Evolutionary conservation across 2,797 vertebrate genomes (phyloP).

Genomic region (Glossophaga mutica): DNA sequence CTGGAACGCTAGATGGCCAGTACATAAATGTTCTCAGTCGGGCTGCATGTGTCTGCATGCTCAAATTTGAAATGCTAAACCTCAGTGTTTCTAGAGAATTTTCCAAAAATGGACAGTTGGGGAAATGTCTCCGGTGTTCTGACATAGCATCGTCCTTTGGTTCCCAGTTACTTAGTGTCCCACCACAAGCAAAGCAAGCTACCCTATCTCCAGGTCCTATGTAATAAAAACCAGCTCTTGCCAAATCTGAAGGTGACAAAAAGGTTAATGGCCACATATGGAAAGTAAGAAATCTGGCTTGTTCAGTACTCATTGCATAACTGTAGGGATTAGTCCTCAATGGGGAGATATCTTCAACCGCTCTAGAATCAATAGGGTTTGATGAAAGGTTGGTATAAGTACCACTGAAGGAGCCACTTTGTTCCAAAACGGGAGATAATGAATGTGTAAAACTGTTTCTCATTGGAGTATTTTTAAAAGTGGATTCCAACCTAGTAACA

Average conservation of each 20-base stretch:
- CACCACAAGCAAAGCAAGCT: conserved; percentile 95
- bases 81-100: conserved; percentile 81
- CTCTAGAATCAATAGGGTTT: conserved; percentile 86
- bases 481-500: conserved; percentile 87
- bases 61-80: conserved; percentile 91
- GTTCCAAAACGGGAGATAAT: conserved; percentile 81
- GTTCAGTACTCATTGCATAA: conserved; percentile 91
- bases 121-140: conserved; percentile 96
- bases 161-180: conserved; percentile 96
- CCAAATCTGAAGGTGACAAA: conserved; percentile 90
- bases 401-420: conserved; percentile 87
- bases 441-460: conserved; percentile 73
- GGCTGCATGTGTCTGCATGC: conserved; percentile 93
- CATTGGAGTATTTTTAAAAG: conserved; percentile 86
- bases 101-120: conserved; percentile 92
- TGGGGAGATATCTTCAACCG: conserved; percentile 89
- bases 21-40: conserved; percentile 92
- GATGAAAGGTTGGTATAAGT: conserved; percentile 85
- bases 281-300: conserved; percentile 92
- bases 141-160: conserved; percentile 94
- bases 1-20: conserved; percentile 93
- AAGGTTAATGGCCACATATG: conserved; percentile 89
- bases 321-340: conserved; percentile 86
- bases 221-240: conserved; percentile 96
- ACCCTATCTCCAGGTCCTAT: conserved; percentile 92